Conservation (phyloP, 2,113 vertebrate species). For the Laterallus jamaicensis region DNA sequence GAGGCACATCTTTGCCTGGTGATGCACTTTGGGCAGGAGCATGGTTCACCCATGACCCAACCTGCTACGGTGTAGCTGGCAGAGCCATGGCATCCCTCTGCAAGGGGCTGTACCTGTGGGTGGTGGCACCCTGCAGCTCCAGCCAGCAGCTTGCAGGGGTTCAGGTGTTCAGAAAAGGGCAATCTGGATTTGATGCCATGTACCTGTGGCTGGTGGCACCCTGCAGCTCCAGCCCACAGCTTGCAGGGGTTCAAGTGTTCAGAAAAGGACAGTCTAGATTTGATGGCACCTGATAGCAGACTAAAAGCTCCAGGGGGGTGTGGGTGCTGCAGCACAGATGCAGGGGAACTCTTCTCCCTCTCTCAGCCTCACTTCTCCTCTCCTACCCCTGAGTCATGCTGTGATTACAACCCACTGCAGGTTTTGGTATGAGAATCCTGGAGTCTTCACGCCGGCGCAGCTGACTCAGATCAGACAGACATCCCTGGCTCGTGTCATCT, state of each 20-base stretch:
- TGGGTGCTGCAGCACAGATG: background rate
- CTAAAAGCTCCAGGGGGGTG: background rate
- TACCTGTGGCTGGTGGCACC: background rate
- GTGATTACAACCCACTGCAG: conserved; percentile 43
- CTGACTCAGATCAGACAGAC: conserved; percentile 72
- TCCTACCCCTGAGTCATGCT: background rate
- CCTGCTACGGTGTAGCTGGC: background rate
- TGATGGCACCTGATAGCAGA: background rate
- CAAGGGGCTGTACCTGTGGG: background rate
- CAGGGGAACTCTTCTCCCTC: background rate
- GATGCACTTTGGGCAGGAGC: background rate
- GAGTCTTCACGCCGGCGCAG: conserved; percentile 62
- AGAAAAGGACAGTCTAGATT: background rate
- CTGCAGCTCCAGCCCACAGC: background rate
- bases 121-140: background rate
- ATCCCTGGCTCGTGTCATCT: conserved; percentile 72
- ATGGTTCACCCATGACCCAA: background rate
- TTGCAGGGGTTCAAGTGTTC: rapidly evolving
- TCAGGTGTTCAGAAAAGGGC: background rate
- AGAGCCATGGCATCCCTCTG: background rate
- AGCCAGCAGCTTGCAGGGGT: rapidly evolving
- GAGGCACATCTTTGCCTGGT: background rate
- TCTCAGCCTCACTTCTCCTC: background rate
- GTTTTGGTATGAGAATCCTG: conserved; percentile 77
- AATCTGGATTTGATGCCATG: background rate